Conservation (phyloP, 2,797 vertebrate species). For the Heliangelus exortis region DNA sequence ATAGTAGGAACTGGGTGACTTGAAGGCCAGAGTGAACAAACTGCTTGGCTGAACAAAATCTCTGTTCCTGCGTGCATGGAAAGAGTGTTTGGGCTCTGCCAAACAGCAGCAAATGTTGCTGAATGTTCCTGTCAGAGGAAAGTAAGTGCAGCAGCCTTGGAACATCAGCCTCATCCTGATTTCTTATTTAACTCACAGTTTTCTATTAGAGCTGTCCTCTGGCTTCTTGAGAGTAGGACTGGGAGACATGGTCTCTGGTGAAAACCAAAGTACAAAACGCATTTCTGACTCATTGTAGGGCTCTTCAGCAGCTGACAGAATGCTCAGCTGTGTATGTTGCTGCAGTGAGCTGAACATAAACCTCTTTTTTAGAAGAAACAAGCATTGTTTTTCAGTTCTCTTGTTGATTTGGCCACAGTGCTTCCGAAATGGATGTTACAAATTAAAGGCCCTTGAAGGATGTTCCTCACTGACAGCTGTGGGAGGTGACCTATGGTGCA, state of each 20-base stretch:
- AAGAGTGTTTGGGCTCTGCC: not conserved
- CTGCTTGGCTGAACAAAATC: not conserved
- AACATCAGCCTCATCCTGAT: not conserved
- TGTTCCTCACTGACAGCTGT: not conserved
- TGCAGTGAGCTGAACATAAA: not conserved
- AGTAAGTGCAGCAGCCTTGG: not conserved
- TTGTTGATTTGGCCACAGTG: not conserved
- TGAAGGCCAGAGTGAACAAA: not conserved
- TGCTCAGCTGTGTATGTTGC: not conserved
- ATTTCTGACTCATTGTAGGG: not conserved
- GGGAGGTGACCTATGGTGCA: not conserved
- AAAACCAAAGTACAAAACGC: not conserved
- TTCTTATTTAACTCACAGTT: not conserved
- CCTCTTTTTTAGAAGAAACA: not conserved
- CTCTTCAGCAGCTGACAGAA: not conserved
- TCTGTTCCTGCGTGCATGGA: not conserved
- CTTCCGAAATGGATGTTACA: constrained; percentile 26
- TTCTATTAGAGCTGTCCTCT: not conserved
- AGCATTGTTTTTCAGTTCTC: not conserved
- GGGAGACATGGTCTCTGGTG: not conserved
- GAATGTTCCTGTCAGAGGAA: not conserved
- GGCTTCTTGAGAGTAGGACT: not conserved
- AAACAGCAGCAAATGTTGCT: not conserved
- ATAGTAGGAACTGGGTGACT: not conserved
- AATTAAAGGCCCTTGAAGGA: constrained; percentile 29